These are phyloP conservation scores for Malurus leucopterus DNA, from an alignment of 2,797 vertebrate species.

Conservation along the genomic window DNA sequence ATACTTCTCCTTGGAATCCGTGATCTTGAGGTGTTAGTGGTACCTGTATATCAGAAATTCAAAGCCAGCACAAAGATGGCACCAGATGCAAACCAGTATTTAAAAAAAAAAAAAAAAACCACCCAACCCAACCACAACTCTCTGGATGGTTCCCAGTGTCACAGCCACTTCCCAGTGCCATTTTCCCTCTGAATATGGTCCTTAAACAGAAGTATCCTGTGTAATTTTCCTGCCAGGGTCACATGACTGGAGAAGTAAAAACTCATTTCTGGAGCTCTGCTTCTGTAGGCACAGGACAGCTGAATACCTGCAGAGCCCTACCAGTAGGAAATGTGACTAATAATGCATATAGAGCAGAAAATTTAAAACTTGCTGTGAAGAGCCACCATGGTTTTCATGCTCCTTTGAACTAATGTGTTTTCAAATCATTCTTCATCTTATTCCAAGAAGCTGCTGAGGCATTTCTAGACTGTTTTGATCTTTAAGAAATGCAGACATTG, in stretches of 20 bases:
- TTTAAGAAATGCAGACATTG: slow-evolving; percentile 53
- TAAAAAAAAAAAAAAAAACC: background rate
- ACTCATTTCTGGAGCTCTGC: background rate
- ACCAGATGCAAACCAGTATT: background rate
- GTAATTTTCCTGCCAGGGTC: background rate
- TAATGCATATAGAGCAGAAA: slow-evolving; percentile 2
- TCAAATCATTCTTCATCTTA: slow-evolving; percentile 14
- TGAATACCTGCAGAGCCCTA: background rate
- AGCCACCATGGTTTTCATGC: background rate
- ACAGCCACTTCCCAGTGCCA: background rate
- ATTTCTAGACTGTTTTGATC: slow-evolving; percentile 47
- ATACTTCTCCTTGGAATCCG: background rate
- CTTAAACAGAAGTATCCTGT: background rate
- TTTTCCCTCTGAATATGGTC: background rate
- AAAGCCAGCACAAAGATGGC: background rate
- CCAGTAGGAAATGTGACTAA: background rate
- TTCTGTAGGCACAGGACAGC: background rate
- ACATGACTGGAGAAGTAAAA: background rate
- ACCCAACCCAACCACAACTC: background rate
- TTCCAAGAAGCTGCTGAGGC: slow-evolving; percentile 52
- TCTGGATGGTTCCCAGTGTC: background rate
- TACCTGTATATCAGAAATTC: background rate
- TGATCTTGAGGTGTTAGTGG: background rate
- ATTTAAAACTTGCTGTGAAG: background rate
- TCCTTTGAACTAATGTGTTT: background rate